Evolutionary conservation across 1,140 invertebrate species (phyloP), one percentile per base, ranked within the genome.

Genomic region (Colletes latitarsis): DNA sequence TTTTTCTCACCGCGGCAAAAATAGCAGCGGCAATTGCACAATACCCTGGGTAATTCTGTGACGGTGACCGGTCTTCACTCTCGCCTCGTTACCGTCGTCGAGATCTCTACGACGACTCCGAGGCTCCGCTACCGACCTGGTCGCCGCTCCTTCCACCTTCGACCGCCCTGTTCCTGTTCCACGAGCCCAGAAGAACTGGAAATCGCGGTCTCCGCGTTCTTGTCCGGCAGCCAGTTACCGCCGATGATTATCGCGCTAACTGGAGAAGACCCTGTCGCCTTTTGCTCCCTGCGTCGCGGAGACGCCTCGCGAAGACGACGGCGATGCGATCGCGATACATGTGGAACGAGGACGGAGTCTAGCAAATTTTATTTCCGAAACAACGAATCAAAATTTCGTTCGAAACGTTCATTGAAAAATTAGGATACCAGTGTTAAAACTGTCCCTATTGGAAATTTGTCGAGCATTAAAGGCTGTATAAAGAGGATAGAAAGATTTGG

Each of bases 161-260:
- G 41, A 3, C 14, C 6, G 2, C 12, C 30, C 41, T 15, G 15
- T 49, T 81, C 64, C 49, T 80, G 64, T 30, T 72, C 53, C 46
- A 53, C n/a, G 68, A 39, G 60, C 19, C 17, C 41, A 68, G 64
- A 77, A 82, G 70, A 85, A 85, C 83, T 85, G 83, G 83, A 82
- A 49, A 84, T 84, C 68, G 41, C 82, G 62, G 52, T 68, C 19
- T 19, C 19, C 43, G 68, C 62, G 82, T 81, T 85, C 83, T 85
- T 77, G 55, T 66, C 17, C 69, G 60, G 60, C 60, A 62, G 46
- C 55, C 43, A 70, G 70, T 81, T 30, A 39, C 8, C 43, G 41
- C 6, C 55, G 62, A 57, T 64, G 85, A 88, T 87, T 83, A 87
- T 83, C 79, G 74, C 19, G 66, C 63, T 68, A 71, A 74, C 58